Evolutionary conservation across 2,113 vertebrate genomes (phyloP).

Genomic region (Nymphicus hollandicus): DNA sequence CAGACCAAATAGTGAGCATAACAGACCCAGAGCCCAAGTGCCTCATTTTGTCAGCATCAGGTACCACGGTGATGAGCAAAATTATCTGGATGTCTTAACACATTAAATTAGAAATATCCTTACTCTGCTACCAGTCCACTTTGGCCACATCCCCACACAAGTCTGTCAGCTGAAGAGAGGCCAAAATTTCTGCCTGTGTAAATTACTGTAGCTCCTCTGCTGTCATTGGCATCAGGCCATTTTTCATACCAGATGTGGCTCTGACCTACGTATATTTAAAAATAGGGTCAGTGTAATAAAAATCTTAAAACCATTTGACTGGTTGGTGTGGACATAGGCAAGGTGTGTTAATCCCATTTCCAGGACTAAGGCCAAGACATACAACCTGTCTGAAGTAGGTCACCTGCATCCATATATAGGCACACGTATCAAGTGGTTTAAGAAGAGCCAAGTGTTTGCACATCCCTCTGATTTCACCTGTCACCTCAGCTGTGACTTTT

Average conservation of each 20-base stretch:
- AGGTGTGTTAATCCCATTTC: constrained; percentile 14
- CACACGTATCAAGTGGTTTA: not conserved
- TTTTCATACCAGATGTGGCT: constrained; percentile 11
- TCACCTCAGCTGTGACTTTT: not conserved
- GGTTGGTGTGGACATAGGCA: not conserved
- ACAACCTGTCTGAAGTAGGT: not conserved
- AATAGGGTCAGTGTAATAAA: constrained; percentile 7
- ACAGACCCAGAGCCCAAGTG: not conserved
- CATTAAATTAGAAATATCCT: not conserved
- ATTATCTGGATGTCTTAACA: not conserved
- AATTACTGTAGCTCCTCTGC: not conserved
- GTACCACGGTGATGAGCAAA: not conserved
- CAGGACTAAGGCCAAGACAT: not conserved
- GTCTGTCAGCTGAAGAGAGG: not conserved
- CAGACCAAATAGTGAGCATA: not conserved
- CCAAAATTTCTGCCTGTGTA: not conserved
- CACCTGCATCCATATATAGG: not conserved
- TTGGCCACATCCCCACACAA: not conserved
- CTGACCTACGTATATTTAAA: not conserved
- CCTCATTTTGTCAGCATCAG: not conserved
- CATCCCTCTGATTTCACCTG: not conserved
- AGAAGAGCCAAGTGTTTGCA: not conserved
- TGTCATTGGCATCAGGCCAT: not conserved
- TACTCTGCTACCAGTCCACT: not conserved
- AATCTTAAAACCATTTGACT: not conserved